Evolutionary conservation across 2,797 vertebrate genomes (phyloP).

Genomic region (Choloepus didactylus): DNA sequence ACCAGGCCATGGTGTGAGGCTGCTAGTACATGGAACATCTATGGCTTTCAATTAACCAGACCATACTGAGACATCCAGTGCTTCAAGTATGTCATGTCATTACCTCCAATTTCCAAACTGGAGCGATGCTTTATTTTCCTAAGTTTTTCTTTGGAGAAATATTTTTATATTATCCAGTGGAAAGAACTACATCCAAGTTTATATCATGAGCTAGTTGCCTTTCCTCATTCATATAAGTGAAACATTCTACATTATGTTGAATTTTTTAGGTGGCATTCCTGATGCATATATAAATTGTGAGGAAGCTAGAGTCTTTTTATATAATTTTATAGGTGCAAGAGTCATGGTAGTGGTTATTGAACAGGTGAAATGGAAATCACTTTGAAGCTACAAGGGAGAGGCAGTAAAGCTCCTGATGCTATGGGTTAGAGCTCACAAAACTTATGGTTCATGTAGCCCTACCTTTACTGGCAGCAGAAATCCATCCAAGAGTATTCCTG

Average conservation of each 20-base stretch:
- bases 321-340: neutral
- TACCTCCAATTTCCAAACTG: neutral
- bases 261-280: neutral
- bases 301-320: neutral
- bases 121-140: constrained; percentile 31
- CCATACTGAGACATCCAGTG: constrained; percentile 27
- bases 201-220: neutral
- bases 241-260: neutral
- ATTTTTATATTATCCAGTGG: constrained; percentile 6
- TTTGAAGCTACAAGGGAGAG: neutral
- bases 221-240: neutral
- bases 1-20: constrained; percentile 9
- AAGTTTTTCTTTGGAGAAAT: constrained; percentile 31
- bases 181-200: neutral
- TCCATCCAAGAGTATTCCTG: neutral
- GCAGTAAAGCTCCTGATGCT: neutral
- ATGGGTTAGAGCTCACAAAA: neutral
- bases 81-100: neutral
- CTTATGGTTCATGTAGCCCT: neutral
- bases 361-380: neutral
- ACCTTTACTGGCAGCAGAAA: neutral
- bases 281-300: neutral
- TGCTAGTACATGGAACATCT: neutral
- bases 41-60: constrained; percentile 56
- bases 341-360: neutral